phyloP scores from a whole-genome alignment of 2,113 vertebrate genomes.

The Dipodomys stephensi region DNA sequence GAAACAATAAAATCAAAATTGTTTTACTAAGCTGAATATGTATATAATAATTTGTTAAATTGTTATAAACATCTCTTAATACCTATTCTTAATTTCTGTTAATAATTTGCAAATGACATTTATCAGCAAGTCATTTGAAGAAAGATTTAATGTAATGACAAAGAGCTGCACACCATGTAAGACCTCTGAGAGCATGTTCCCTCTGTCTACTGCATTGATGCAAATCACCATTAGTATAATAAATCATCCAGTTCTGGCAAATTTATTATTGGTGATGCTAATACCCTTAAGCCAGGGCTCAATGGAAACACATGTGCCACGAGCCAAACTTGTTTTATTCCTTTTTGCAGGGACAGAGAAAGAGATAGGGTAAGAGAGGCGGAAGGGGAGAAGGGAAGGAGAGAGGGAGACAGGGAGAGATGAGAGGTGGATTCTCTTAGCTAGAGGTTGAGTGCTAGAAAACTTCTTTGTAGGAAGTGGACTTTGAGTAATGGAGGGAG shows the following conservation, averaged over 20 bases:
- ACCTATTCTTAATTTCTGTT: neutral
- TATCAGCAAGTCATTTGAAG: neutral
- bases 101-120: neutral
- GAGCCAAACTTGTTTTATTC: neutral
- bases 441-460: neutral
- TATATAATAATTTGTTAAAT: neutral
- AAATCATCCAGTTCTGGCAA: neutral
- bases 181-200: neutral
- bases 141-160: neutral
- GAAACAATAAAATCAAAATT: neutral
- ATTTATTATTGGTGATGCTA: neutral
- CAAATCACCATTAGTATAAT: no score
- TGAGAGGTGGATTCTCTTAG: neutral
- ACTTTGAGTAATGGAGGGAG: neutral
- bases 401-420: neutral
- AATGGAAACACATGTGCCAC: neutral
- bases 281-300: neutral
- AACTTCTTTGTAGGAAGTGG: neutral
- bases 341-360: neutral
- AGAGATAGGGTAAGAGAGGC: neutral
- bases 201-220: neutral
- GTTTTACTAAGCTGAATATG: slow-evolving; percentile 14
- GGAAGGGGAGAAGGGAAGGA: no score
- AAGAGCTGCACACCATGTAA: neutral
- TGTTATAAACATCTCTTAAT: neutral